phyloP scores from a whole-genome alignment of 2,113 vertebrate species.

The Sciurus niger region DNA sequence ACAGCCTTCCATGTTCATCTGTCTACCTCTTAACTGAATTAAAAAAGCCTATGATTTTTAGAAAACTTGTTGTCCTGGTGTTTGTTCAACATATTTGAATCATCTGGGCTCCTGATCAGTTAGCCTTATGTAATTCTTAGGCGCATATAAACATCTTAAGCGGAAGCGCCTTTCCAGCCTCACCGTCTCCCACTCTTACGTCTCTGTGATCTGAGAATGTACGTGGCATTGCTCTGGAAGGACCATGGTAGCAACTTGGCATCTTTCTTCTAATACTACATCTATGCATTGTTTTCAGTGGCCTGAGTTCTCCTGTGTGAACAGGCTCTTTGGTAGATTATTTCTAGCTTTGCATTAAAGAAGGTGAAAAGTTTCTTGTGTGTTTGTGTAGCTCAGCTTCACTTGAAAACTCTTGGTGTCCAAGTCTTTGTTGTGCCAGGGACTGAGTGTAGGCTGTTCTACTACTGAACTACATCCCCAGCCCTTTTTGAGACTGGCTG shows the following conservation, averaged over 20 bases:
- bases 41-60: constrained; percentile 84
- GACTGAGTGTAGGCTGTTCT: too few species aligned
- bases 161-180: background rate
- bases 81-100: constrained; percentile 49
- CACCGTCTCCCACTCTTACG: background rate
- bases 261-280: background rate
- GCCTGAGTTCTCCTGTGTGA: background rate
- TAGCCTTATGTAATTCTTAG: background rate
- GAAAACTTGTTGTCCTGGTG: constrained; percentile 59
- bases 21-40: constrained; percentile 86
- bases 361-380: background rate
- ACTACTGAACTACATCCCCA: too few species aligned
- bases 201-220: background rate
- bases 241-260: background rate
- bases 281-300: background rate
- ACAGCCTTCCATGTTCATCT: constrained; percentile 85
- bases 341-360: constrained; percentile 19
- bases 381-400: background rate
- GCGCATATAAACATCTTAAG: background rate
- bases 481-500: too few species aligned
- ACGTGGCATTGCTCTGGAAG: background rate
- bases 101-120: background rate
- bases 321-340: background rate
- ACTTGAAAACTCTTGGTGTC: background rate
- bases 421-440: too few species aligned